Evolutionary conservation across 2,888 invertebrate genomes (phyloP).

Genomic region (Megamerina dolium): DNA sequence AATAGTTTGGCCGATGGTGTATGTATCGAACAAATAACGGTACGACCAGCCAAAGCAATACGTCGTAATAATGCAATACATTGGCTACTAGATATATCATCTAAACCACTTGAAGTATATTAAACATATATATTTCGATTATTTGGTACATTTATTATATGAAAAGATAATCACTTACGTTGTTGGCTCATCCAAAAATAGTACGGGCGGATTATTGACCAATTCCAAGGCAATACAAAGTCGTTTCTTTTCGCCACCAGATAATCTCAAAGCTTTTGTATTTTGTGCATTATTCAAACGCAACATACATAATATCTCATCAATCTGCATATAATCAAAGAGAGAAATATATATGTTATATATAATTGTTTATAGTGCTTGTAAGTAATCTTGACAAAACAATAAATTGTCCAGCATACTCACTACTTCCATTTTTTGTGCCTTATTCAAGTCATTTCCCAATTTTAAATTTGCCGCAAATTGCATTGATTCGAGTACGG

Average conservation of each 20-base stretch:
- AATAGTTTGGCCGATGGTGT: conserved; percentile 94
- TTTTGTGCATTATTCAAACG: conserved; percentile 67
- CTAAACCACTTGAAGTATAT: conserved; percentile 71
- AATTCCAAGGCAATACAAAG: conserved; percentile 90
- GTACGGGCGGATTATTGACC: conserved; percentile 86
- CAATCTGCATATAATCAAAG: conserved; percentile 61
- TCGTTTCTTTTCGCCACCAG: conserved; percentile 89
- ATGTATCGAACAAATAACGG: conserved; percentile 90
- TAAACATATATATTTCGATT: no score
- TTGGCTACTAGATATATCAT: conserved; percentile 84
- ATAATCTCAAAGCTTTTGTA: conserved; percentile 68
- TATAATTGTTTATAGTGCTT: no score
- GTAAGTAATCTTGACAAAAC: no score
- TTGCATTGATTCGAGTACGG: conserved; percentile 81
- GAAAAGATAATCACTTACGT: conserved; percentile 59
- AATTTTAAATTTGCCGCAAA: conserved; percentile 88
- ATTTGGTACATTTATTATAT: no score
- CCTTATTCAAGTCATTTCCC: conserved; percentile 56
- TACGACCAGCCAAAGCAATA: conserved; percentile 79
- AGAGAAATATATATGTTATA: no score
- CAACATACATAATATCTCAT: conserved; percentile 77
- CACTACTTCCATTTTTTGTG: conserved; percentile 67
- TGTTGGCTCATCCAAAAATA: conserved; percentile 94
- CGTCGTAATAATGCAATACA: conserved; percentile 79
- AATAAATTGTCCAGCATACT: conserved; percentile 38